Conservation (phyloP, 2,888 invertebrate species). For the Macaria liturata region DNA sequence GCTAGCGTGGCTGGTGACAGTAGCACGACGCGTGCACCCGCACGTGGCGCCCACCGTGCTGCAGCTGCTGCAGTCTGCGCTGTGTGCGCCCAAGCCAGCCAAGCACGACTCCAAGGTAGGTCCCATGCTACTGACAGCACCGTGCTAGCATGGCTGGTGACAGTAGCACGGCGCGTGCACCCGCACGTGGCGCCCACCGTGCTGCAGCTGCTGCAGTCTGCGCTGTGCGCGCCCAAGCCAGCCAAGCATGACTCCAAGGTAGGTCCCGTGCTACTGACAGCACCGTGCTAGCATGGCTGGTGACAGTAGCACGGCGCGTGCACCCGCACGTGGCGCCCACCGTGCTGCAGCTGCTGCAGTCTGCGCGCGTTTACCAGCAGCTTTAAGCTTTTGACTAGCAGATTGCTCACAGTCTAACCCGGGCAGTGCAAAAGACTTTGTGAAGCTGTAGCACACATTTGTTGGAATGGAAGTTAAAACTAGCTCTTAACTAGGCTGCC, state of each 20-base stretch:
- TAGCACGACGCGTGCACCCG: slow-evolving; percentile 88
- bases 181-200: slow-evolving; percentile 96
- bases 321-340: slow-evolving; percentile 97
- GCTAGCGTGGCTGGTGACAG: no score
- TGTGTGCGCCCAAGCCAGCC: slow-evolving; percentile 81
- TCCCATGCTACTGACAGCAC: not conserved
- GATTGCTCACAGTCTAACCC: no score
- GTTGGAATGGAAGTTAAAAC: no score
- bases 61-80: slow-evolving; percentile 94
- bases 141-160: no score
- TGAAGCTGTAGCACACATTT: no score
- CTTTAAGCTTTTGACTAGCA: no score
- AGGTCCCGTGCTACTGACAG: not conserved
- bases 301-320: slow-evolving; percentile 69
- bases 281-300: no score
- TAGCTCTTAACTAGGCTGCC: no score
- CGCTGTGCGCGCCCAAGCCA: slow-evolving; percentile 85
- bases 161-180: slow-evolving; percentile 84
- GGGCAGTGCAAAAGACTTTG: no score
- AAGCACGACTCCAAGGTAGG: slow-evolving; percentile 31
- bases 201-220: slow-evolving; percentile 94
- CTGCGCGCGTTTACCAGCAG: no score
- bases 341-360: slow-evolving; percentile 94
- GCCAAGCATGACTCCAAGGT: slow-evolving; percentile 32
- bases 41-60: slow-evolving; percentile 95